Evolutionary conservation across 2,888 invertebrate genomes (phyloP), one percentile per base, ranked within the genome.

Genomic region (Melanostoma scalare): DNA sequence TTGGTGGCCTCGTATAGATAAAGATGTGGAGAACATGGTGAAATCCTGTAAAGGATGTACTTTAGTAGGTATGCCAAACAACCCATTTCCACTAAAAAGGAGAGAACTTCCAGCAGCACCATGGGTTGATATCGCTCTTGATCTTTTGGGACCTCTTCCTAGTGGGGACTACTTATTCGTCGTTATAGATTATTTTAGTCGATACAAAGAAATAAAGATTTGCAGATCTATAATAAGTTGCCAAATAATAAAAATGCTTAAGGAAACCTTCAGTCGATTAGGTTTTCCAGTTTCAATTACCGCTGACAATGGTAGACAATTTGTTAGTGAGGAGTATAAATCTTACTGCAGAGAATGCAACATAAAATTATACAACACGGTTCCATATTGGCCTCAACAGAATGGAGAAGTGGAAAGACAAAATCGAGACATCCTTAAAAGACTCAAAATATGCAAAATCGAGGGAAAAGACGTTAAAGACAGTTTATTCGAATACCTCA

Each of bases 1-100:
- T 0, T 89, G 89, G 89, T 89, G 89, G 89, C 88, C 89, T 4
- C 86, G 85, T 55, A 86, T 87, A 3, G 89, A 90, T 68, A 85
- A 76, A 61, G 88, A 88, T 20, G 87, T 71, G 40, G 86, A 86
- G 10, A 52, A 61, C 2, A 4, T 73, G 5, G 55, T 69, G 5
- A 69, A 52, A 60, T 8, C 40, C 2, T 77, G 77, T 52, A 36
- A 63, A 38, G 77, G 77, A 3, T 77, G 82, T 36, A 68, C 61
- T 3, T 52, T 77, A 40, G 61, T 82, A 2, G 87, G 4, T 87
- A 87, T 1, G 10, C 82, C 72, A 20, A 42, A 56, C 9, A 56
- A 72, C 9, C 84, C 84, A 6, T 60, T 63, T 33, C 80, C 63
- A 5, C 20, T 65, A 9, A 58, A 61, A 55, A 20, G 31, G 4